phyloP scores from a whole-genome alignment of 2,888 invertebrate genomes.

The Cheilosia variabilis region DNA sequence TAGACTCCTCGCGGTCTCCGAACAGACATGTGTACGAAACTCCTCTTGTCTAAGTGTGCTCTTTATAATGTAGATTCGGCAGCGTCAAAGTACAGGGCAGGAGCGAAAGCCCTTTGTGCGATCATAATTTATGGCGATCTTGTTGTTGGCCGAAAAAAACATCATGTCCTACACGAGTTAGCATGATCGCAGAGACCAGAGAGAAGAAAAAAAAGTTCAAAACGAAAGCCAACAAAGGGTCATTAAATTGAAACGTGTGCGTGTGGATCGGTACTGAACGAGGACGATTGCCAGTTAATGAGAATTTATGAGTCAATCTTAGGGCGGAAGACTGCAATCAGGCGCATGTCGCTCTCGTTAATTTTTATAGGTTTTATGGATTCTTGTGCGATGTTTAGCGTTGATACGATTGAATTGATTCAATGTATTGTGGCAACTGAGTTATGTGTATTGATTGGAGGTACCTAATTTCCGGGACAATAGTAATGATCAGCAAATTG shows the following conservation, averaged over 20 bases:
- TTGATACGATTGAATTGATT: constrained; percentile 47
- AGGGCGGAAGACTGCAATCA: constrained; percentile 23
- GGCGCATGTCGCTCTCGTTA: constrained; percentile 27
- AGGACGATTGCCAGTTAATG: constrained; percentile 56
- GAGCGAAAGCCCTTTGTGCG: constrained; percentile 49
- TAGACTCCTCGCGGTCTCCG: not conserved
- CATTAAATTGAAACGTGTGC: constrained; percentile 55
- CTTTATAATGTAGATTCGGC: constrained; percentile 56
- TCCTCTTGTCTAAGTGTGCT: constrained; percentile 17
- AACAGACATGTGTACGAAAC: not conserved
- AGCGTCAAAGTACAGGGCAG: constrained; percentile 60
- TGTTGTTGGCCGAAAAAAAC: constrained; percentile 35
- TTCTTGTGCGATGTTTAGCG: constrained; percentile 15
- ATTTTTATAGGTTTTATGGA: constrained; percentile 26
- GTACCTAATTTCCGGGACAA: too few species aligned
- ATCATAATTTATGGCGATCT: constrained; percentile 68
- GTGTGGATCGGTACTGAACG: constrained; percentile 31
- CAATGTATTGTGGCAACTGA: constrained; percentile 32
- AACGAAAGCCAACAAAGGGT: constrained; percentile 45
- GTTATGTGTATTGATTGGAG: not conserved
- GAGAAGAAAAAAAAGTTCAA: not conserved
- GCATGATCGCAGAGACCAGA: constrained; percentile 21
- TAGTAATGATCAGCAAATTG: too few species aligned
- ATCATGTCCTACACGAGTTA: constrained; percentile 48
- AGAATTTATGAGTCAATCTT: constrained; percentile 69